Conservation (phyloP, 2,888 invertebrate genomes). For the Tipula unca region DNA sequence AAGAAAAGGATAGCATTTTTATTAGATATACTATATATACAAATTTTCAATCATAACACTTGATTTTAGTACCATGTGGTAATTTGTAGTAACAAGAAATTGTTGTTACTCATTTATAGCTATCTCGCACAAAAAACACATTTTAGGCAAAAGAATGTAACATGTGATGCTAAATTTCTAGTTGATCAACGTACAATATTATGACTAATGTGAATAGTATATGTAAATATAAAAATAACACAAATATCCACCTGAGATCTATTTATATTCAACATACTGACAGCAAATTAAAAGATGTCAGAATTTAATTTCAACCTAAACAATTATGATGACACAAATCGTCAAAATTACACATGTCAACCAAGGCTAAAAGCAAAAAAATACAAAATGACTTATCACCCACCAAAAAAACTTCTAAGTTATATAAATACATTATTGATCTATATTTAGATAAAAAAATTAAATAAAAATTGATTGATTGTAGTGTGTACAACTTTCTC, state of each 20-base stretch:
- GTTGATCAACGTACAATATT: not conserved
- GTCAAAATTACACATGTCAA: not conserved
- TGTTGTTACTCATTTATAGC: not conserved
- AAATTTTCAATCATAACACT: not conserved
- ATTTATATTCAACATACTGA: not conserved
- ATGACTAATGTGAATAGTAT: not conserved
- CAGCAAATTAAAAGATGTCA: not conserved
- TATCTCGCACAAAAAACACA: not conserved
- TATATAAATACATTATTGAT: not conserved
- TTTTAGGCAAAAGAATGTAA: no score
- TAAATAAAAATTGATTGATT: not conserved
- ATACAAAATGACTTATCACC: not conserved
- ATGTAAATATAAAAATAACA: not conserved
- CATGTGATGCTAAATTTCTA: not conserved
- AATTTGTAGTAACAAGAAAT: no score
- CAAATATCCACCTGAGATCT: not conserved
- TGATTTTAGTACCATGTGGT: no score
- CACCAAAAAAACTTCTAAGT: not conserved
- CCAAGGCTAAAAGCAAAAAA: not conserved
- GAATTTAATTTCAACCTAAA: not conserved
- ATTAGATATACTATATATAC: not conserved
- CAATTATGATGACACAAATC: not conserved
- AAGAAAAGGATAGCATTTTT: not conserved
- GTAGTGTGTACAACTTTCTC: not conserved
- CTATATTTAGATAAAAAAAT: not conserved